Conservation (phyloP, 2,797 vertebrate genomes). For the Merluccius polli region DNA sequence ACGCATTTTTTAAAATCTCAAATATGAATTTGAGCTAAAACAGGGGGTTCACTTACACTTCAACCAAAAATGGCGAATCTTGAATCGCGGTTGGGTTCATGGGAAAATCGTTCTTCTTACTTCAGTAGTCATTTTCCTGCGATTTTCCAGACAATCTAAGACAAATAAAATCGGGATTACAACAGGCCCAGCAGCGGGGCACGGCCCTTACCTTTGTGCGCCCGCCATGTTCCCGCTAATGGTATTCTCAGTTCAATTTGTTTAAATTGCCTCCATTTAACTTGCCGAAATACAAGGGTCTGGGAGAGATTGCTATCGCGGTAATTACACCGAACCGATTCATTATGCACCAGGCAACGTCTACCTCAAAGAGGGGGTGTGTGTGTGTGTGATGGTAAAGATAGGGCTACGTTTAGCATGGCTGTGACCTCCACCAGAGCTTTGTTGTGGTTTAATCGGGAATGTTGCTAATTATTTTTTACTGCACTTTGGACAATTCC, state of each 20-base stretch:
- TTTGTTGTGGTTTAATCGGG: not conserved
- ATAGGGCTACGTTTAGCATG: not conserved
- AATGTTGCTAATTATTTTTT: not conserved
- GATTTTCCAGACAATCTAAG: conserved; percentile 8
- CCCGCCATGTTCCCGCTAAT: conserved; percentile 64
- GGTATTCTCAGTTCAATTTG: conserved; percentile 73
- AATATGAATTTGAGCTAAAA: no score
- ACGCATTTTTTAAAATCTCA: no score
- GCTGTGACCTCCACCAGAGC: not conserved
- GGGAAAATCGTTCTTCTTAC: conserved; percentile 37
- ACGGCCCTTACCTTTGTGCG: conserved; percentile 50
- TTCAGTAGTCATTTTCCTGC: not conserved
- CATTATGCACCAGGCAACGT: conserved; percentile 71
- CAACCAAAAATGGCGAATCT: not conserved
- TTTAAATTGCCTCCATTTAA: conserved; percentile 75
- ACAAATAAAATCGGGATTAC: conserved; percentile 18
- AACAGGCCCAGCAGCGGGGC: conserved; percentile 33
- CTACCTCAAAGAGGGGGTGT: conserved; percentile 59
- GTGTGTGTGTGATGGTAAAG: no score
- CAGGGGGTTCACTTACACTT: no score
- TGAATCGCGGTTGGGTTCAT: conserved; percentile 21
- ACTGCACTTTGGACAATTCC: no score
- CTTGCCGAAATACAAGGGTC: conserved; percentile 57
- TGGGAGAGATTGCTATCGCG: conserved; percentile 67
- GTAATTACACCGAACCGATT: conserved; percentile 70